Conservation (phyloP, 2,888 invertebrate genomes). For the Uropetala carovei region DNA sequence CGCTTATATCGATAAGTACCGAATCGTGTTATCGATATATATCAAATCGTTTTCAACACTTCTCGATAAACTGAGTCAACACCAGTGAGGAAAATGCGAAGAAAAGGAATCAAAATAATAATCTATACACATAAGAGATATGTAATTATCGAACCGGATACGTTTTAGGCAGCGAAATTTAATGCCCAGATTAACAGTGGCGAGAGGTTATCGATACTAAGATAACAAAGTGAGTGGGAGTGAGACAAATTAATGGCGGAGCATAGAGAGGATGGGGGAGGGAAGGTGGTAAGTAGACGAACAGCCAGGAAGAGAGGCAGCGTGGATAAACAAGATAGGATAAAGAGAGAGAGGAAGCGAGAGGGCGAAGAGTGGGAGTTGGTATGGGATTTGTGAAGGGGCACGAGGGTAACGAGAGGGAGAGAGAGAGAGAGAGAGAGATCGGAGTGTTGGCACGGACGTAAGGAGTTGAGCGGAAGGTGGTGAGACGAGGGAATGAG, state of each 20-base stretch:
- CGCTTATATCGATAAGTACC: too few species aligned
- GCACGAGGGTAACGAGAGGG: not conserved
- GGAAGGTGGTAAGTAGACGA: not conserved
- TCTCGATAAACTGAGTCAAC: too few species aligned
- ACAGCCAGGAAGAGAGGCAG: too few species aligned
- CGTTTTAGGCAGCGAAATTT: too few species aligned
- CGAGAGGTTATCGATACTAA: too few species aligned
- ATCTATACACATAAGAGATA: too few species aligned
- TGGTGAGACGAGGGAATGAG: not conserved
- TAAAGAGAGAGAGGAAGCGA: not conserved
- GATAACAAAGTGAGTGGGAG: not conserved
- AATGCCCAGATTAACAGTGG: too few species aligned
- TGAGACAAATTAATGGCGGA: not conserved
- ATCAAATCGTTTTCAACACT: too few species aligned
- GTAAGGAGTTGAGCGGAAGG: constrained; percentile 3
- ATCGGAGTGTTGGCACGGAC: not conserved
- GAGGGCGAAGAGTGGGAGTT: not conserved
- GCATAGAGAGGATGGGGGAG: not conserved
- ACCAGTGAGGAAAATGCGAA: too few species aligned
- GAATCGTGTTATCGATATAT: too few species aligned
- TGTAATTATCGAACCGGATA: too few species aligned
- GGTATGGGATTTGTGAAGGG: not conserved
- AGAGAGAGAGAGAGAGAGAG: not conserved
- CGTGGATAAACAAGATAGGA: not conserved
- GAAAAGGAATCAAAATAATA: too few species aligned